phyloP scores from a whole-genome alignment of 1,140 invertebrate species.

The Hestina assimilis region DNA sequence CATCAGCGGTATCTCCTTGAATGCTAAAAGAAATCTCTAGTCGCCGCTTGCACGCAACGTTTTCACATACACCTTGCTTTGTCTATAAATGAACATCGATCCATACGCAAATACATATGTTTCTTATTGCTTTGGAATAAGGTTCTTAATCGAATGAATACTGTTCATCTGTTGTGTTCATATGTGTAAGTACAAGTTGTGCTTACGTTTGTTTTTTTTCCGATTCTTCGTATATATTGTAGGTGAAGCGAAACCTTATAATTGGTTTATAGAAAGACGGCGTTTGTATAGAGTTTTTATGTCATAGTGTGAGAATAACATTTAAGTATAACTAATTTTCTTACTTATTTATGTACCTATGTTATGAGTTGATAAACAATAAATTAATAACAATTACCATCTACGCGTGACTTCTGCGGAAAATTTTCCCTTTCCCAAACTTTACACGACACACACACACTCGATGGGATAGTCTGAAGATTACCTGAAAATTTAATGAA shows the following conservation, averaged over 20 bases:
- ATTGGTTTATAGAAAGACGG: constrained; percentile 13
- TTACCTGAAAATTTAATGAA: no score
- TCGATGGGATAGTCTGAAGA: no score
- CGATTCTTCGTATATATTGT: constrained; percentile 22
- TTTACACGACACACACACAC: no score
- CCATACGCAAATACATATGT: constrained; percentile 4
- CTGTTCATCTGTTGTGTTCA: not conserved
- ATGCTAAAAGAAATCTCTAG: constrained; percentile 30
- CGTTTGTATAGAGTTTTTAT: constrained; percentile 4
- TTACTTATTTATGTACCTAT: no score
- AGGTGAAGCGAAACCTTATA: constrained; percentile 23
- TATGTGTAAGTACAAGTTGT: constrained; percentile 4
- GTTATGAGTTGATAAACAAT: no score
- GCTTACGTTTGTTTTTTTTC: constrained; percentile 19
- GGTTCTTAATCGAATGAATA: not conserved
- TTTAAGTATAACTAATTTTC: no score
- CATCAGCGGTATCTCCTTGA: constrained; percentile 28
- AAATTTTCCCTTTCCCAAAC: no score
- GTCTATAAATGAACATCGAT: constrained; percentile 22
- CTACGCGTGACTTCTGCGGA: no score
- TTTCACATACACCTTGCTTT: constrained; percentile 31
- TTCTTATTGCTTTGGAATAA: constrained; percentile 4
- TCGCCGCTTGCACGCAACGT: constrained; percentile 24
- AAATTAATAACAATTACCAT: no score
- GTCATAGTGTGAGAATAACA: not conserved